Conservation (phyloP, 2,113 vertebrate species). For the Cygnus buccinator region DNA sequence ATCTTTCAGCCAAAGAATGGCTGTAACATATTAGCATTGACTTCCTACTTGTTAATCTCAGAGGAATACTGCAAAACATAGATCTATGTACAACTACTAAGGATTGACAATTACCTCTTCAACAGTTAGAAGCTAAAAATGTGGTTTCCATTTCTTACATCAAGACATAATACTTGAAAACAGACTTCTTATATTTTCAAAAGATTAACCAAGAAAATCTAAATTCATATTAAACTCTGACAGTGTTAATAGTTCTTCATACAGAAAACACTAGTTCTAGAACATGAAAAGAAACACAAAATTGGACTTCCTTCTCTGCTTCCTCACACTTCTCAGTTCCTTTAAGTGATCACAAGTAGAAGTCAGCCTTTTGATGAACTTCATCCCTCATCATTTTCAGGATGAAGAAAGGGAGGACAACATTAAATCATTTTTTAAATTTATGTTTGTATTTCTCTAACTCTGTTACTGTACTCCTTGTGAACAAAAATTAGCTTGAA, state of each 20-base stretch:
- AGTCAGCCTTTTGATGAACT: background rate
- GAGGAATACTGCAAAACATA: conserved; percentile 1
- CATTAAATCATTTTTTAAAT: background rate
- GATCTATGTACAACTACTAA: background rate
- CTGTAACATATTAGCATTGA: background rate
- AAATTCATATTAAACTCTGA: background rate
- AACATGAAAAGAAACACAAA: background rate
- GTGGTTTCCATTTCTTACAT: background rate
- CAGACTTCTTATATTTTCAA: background rate
- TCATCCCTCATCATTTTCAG: background rate
- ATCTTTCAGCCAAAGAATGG: conserved; percentile 34
- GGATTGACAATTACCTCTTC: background rate
- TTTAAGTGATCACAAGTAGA: background rate
- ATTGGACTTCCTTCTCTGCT: background rate
- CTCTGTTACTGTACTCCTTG: background rate
- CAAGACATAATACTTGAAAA: conserved; percentile 7
- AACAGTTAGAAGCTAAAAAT: background rate
- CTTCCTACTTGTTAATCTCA: conserved; percentile 28
- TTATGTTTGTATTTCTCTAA: background rate
- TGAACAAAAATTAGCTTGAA: background rate
- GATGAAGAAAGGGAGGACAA: background rate
- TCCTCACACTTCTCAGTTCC: background rate
- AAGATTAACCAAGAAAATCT: background rate
- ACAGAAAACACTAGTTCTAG: background rate
- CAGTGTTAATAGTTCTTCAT: background rate